Evolutionary conservation across 2,797 vertebrate species (phyloP).

Genomic region (Monodelphis domestica): DNA sequence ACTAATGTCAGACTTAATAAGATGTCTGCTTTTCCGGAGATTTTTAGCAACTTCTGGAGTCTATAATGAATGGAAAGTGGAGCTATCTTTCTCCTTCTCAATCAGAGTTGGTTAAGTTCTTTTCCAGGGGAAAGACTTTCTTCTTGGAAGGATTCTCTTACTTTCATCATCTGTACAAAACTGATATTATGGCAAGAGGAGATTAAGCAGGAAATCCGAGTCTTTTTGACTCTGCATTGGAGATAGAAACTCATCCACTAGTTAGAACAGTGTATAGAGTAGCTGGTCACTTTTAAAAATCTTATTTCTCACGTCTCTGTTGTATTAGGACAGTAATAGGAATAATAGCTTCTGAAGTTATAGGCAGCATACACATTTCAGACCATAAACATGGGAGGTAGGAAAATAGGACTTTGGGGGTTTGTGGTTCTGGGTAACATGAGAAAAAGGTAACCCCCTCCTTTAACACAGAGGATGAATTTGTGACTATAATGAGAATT

Average conservation of each 20-base stretch:
- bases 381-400: background rate
- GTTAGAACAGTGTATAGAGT: background rate
- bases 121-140: background rate
- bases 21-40: background rate
- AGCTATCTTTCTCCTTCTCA: background rate
- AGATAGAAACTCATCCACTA: background rate
- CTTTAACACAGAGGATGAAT: conserved; percentile 9
- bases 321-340: conserved; percentile 39
- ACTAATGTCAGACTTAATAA: conserved; percentile 25
- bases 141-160: background rate
- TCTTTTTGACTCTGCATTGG: background rate
- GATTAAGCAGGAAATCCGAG: background rate
- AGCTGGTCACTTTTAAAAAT: background rate
- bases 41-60: background rate
- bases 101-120: background rate
- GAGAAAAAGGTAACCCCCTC: background rate
- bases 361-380: conserved; percentile 12
- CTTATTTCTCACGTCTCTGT: conserved; percentile 13
- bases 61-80: conserved; percentile 30
- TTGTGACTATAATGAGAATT: background rate
- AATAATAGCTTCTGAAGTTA: background rate
- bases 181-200: background rate
- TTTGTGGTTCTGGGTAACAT: conserved; percentile 3
- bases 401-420: background rate
- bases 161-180: background rate